Percentiles rank a stretch among this genome's conserved stretches.
Evolutionary conservation across 2,797 vertebrate species (phyloP).

Genomic region (Avahi laniger): DNA sequence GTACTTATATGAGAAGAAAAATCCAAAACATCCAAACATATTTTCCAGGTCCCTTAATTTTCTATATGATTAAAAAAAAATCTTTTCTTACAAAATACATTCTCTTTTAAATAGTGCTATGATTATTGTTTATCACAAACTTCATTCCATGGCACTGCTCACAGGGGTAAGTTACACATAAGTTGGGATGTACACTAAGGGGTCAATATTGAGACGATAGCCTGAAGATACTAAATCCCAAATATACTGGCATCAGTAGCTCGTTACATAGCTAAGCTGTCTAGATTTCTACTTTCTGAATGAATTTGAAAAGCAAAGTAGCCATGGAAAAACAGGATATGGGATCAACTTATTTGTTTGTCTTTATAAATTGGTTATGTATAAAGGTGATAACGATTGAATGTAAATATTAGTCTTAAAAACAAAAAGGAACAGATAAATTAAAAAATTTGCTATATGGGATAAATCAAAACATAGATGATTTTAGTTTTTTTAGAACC

Average conservation of each 20-base stretch:
- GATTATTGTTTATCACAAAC: background rate
- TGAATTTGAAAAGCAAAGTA: constrained; percentile 29
- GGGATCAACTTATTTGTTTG: background rate
- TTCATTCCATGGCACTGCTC: background rate
- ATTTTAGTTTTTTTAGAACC: background rate
- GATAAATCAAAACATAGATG: background rate
- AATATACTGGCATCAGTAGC: background rate
- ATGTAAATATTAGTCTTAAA: constrained; percentile 19
- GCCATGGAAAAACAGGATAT: background rate
- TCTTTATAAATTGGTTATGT: background rate
- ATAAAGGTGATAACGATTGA: constrained; percentile 3
- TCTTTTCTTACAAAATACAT: constrained; percentile 22
- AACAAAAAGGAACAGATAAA: background rate
- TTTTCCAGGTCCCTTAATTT: background rate
- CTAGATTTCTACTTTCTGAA: constrained; percentile 12
- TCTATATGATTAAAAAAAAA: background rate
- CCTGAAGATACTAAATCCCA: background rate
- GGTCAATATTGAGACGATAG: background rate
- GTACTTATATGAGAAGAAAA: constrained; percentile 12
- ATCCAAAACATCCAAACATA: background rate
- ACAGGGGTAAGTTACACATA: background rate
- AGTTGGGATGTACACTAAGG: background rate
- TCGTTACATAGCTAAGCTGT: background rate
- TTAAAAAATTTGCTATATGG: background rate
- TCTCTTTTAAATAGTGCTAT: background rate